Base-by-base conservation (phyloP, 1,140 invertebrate genomes). In the Trissolcus basalis region DNA sequence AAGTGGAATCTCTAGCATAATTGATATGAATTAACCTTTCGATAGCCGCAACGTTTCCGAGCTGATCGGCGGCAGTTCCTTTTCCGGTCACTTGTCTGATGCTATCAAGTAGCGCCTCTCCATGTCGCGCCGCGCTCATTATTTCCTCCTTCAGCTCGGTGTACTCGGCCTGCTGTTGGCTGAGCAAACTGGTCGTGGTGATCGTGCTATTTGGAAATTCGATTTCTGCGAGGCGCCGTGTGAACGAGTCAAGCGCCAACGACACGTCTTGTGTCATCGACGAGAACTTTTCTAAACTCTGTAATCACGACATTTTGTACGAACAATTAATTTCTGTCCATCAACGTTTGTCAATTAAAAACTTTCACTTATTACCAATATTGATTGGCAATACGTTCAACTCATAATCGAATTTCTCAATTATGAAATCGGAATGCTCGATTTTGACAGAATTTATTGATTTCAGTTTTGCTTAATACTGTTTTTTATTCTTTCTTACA, bases 261-360 rank as follows among this genome's bases (percentile, higher is more conserved):
- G 96, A 96, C 14, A 98, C 96, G 81, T 96, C 93, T 82, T 95
- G 93, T 54, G 95, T 97, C 84, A 96, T 92, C 35, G 92, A 92
- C 36, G 96, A 97, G 90, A 98, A 98, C 84, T 97, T 96, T 86
- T 98, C 97, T 78, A 98, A 92, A 54, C 94, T 95, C 96, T 98
- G 83, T 75, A 49, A 50, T 27, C 54, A 45, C n/a, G 63, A 33
- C 50, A 39, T 0, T 10, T 9, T 12, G 44, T 63, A 63, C 16
- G 48, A 54, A 54, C n/a, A n/a, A n/a, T n/a, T n/a, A n/a, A n/a
- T n/a, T n/a, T n/a, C n/a, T n/a, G n/a, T n/a, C n/a, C n/a, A n/a
- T n/a, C n/a, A n/a, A n/a, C n/a, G n/a, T n/a, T n/a, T n/a, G n/a
- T n/a, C n/a, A n/a, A n/a, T n/a, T n/a, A n/a, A n/a, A n/a, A n/a